Evolutionary conservation across 2,797 vertebrate species (phyloP), one percentile per base, ranked within the genome.

Genomic region (Bradypodion pumilum): DNA sequence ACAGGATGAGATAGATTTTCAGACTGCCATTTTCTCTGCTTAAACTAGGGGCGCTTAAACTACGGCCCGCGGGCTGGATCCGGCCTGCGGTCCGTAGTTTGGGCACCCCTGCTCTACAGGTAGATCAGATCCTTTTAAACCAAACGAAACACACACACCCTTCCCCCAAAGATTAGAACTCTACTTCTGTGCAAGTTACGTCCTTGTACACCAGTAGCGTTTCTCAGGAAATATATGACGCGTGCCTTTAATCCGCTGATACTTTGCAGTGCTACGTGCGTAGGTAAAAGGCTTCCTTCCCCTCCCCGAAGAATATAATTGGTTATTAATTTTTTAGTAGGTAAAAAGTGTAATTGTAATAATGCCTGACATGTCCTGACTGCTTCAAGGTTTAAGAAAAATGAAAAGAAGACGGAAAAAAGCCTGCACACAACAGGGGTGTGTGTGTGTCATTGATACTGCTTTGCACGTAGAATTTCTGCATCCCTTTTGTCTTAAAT

Each of bases 291-390:
- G 80, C 89, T n/a, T 70, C 9, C 49, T 60, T 81, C 85, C 78
- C 90, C 66, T 70, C 72, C 44, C 72, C 23, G 65, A 66, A 92
- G 90, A 91, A 74, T 85, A 81, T 94, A 90, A 92, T 91, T 93
- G 90, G 91, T 93, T 92, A 91, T 93, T 92, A 93, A 91, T 93
- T 93, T 94, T 94, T 93, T 87, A 93, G 89, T 89, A 92, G 4
- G 4, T 90, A 93, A 92, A 90, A 90, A 89, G 81, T 89, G 77
- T 92, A 94, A 92, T 93, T 94, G 82, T 94, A 90, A 92, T 93
- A 90, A 88, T 91, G 88, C 42, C 83, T 94, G 93, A 93, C 93
- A 89, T 90, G 74, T 86, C 69, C 88, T 94, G 86, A 65, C 90
- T 92, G 78, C 88, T 91, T 90, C 89, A 89, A 88, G 86, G 85